Evolutionary conservation across 1,140 invertebrate genomes (phyloP).

Genomic region (Gryllus bimaculatus): DNA sequence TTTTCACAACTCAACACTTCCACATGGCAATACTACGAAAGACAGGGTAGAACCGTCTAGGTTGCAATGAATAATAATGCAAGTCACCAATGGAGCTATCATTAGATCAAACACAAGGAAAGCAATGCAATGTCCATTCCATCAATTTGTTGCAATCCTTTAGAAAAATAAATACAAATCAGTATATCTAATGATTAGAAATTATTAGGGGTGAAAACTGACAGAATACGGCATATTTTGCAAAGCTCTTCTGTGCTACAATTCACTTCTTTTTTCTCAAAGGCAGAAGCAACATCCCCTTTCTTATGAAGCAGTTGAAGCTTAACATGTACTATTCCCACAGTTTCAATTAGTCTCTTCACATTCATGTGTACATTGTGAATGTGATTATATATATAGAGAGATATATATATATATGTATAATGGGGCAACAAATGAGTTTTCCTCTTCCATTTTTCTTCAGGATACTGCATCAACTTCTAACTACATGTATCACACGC

Average conservation of each 20-base stretch:
- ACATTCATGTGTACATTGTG: background rate
- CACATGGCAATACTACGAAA: background rate
- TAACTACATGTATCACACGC: conserved; percentile 9
- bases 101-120: background rate
- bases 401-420: background rate
- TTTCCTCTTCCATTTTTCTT: background rate
- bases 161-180: background rate
- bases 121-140: conserved; percentile 1
- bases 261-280: background rate
- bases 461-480: background rate
- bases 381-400: background rate
- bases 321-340: background rate
- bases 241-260: conserved; percentile 3
- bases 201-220: background rate
- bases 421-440: background rate
- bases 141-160: conserved; percentile 1
- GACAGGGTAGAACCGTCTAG: background rate
- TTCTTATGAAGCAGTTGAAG: background rate
- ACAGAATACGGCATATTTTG: background rate
- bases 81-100: background rate
- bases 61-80: background rate
- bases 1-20: background rate
- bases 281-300: background rate
- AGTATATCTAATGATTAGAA: background rate
- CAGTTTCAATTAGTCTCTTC: background rate